These are phyloP conservation scores for Hemicrepidius hirtus DNA, from an alignment of 2,888 invertebrate genomes.

Conservation along the genomic window DNA sequence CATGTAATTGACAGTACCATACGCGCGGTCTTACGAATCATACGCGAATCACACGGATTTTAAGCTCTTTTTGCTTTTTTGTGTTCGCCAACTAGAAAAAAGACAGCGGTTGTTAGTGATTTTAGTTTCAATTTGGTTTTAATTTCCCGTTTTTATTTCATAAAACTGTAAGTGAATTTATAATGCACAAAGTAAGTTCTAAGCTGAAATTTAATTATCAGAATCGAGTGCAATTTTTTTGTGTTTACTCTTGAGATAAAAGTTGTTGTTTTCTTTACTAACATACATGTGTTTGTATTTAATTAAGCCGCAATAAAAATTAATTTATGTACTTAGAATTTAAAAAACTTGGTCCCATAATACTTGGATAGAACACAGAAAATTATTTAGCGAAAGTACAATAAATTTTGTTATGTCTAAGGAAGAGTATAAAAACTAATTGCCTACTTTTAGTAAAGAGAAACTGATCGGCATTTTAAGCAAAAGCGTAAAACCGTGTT, in stretches of 20 bases:
- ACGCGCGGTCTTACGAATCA: constrained; percentile 55
- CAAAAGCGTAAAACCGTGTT: constrained; percentile 30
- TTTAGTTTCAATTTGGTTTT: neutral
- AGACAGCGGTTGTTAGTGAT: neutral
- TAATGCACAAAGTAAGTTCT: constrained; percentile 24
- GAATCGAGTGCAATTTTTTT: too few relatives aligned
- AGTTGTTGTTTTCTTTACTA: neutral
- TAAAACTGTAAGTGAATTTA: neutral
- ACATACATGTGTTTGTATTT: constrained; percentile 8
- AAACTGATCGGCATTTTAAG: constrained; percentile 12
- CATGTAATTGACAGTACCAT: constrained; percentile 60
- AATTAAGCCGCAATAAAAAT: neutral
- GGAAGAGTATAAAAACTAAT: neutral
- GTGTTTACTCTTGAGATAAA: too few relatives aligned
- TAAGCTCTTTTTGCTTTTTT: constrained; percentile 5
- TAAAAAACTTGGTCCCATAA: neutral
- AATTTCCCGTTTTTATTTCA: neutral
- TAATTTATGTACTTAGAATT: neutral
- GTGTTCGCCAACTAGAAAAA: neutral
- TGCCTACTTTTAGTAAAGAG: neutral
- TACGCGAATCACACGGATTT: constrained; percentile 44
- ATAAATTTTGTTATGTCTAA: neutral
- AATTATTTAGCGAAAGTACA: neutral
- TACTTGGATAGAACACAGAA: neutral
- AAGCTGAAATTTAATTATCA: too few relatives aligned